Base-by-base conservation (phyloP, 2,797 vertebrate genomes). In the Melanotaenia nigrans region DNA sequence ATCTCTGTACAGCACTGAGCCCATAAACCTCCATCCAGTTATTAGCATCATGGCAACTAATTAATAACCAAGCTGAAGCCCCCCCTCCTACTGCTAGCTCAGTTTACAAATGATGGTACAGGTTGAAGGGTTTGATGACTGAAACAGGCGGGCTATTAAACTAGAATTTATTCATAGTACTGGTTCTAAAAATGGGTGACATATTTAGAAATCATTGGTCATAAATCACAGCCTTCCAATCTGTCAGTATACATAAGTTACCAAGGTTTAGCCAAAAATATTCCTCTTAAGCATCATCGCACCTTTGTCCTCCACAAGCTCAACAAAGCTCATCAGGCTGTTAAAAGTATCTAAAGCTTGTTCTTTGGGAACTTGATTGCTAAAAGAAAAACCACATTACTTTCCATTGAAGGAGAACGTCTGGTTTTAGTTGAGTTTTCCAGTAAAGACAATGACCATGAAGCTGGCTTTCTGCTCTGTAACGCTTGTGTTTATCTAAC, bases 391-490 rank as follows among this genome's bases (percentile, higher is more conserved):
- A n/a, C 10, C 5, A 4, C 10, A 7, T 57, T 32, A 11, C 20
- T 22, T 33, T n/a, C 3, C 22, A 25, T 40, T 14, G 14, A 25
- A 24, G 28, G 20, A 59, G 32, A 62, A 20, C 32, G 49, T 45
- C 47, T 5, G 0, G 12, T 18, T 57, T 5, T 33, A 12, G 18
- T 14, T 65, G 22, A 63, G 7, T 61, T 47, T 61, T 35, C 2
- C 11, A 59, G 42, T 61, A n/a, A 20, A 9, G 25, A 14, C 61
- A 55, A 33, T 42, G 16, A 16, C 18, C 25, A 22, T 4, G 54
- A 55, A 47, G 61, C 38, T 28, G 40, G 47, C 59, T 62, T 22
- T 57, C 56, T 63, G 49, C 53, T 64, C 24, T 69, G 35, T 58
- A 47, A 40, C 13, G 58, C 30, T 12, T 7, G 4, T 36, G 51